Base-by-base conservation (phyloP, 2,888 invertebrate species). In the Calephelis perditalis region DNA sequence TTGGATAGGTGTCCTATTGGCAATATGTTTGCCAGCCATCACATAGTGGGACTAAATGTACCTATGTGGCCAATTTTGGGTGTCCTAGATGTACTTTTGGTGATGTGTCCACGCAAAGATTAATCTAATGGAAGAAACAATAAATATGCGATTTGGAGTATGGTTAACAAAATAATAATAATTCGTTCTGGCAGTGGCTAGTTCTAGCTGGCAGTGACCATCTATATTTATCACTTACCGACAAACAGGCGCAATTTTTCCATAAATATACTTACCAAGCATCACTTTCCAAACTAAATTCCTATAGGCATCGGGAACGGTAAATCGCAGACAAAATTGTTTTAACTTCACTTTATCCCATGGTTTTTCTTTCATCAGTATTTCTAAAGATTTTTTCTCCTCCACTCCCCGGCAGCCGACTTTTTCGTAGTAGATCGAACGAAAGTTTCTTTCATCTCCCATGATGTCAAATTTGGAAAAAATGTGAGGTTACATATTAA, bases 371-470 rank as follows among this genome's bases (percentile, higher is more conserved):
- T 97, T 96, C 72, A 98, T 87, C 10, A 98, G 84, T 73, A 97
- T 96, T 86, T 98, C 97, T 52, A 98, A 84, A 0, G 97, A 97
- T 84, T 96, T 97, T 80, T 96, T 97, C 75, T 96, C 96, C 82
- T 97, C 97, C 0, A 97, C 96, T 70, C 96, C 96, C 67, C 96
- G 93, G 82, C 97, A 97, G 46, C 97, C 97, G 10, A 97, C 96
- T 87, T 96, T 96, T 82, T 96, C 96, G 72, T 96, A 96, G 75
- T 96, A 96, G 3, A 95, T 94, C 0, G 95, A 96, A 45, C 96
- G 93, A 81, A 96, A 96, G 84, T 96, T 96, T 67, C 96, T 89
- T 77, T 95, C 95, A 74, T 96, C 96, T 11, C 93, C 88, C 81
- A 82, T 88, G 68, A 70, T 75, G 36, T 26, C 26, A 26, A 49